Evolutionary conservation across 2,888 invertebrate species (phyloP).

Genomic region (Rhamphomyia laevipes): DNA sequence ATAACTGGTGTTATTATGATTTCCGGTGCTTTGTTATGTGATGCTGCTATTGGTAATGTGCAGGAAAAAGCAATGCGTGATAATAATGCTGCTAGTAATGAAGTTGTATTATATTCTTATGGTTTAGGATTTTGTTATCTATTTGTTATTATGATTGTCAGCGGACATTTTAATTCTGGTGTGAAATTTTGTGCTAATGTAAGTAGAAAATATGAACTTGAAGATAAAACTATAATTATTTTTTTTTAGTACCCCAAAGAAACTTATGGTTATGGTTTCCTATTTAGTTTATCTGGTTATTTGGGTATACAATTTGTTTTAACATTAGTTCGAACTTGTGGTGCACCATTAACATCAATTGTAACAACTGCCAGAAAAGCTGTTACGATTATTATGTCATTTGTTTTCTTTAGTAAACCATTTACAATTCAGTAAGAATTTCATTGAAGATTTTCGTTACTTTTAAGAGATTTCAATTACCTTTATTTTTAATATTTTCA

Average conservation of each 20-base stretch:
- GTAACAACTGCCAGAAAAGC: conserved; percentile 86
- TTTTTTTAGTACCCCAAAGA: conserved; percentile 50
- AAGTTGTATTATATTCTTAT: conserved; percentile 89
- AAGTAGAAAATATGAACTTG: conserved; percentile 26
- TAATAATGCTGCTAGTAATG: conserved; percentile 71
- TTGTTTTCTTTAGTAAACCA: conserved; percentile 87
- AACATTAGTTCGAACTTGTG: conserved; percentile 75
- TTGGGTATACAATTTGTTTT: conserved; percentile 88
- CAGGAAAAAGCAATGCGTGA: conserved; percentile 92
- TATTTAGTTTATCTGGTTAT: conserved; percentile 84
- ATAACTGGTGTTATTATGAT: conserved; percentile 60
- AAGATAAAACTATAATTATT: too few species aligned
- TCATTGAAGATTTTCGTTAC: background rate
- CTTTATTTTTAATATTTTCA: conserved; percentile 40
- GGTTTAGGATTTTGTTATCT: conserved; percentile 77
- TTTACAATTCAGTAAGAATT: conserved; percentile 75
- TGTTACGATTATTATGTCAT: conserved; percentile 83
- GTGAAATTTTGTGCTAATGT: conserved; percentile 67
- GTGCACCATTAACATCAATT: conserved; percentile 87
- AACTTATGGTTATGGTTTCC: conserved; percentile 73
- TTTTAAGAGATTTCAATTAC: background rate
- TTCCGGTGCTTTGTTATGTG: conserved; percentile 77
- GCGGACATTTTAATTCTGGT: conserved; percentile 64
- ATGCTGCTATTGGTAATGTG: conserved; percentile 92
- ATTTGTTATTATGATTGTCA: conserved; percentile 54